Percentiles rank a stretch among this genome's conserved stretches.
Conservation (phyloP, 2,888 invertebrate species). For the Thumatha senex region DNA sequence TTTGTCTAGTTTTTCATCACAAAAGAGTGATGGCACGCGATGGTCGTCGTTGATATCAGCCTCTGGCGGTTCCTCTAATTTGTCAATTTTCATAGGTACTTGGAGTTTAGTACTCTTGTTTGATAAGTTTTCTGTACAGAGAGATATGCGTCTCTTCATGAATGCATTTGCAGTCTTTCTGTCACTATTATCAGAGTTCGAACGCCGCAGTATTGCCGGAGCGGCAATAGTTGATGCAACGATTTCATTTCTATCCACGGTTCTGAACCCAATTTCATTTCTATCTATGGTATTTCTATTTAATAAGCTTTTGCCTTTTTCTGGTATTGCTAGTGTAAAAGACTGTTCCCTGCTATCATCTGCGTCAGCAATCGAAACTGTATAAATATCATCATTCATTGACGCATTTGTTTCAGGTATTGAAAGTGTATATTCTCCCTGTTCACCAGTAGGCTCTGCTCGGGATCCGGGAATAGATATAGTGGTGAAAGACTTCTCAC, state of each 20-base stretch:
- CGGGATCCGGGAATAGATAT: conserved; percentile 75
- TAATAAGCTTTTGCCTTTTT: conserved; percentile 73
- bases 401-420: conserved; percentile 79
- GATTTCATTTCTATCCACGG: conserved; percentile 61
- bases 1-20: conserved; percentile 78
- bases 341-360: conserved; percentile 69
- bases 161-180: conserved; percentile 62
- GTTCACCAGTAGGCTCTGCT: conserved; percentile 77
- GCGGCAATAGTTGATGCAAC: conserved; percentile 62
- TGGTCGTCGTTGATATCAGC: conserved; percentile 67
- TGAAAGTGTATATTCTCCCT: conserved; percentile 76
- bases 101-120: conserved; percentile 51
- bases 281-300: conserved; percentile 67
- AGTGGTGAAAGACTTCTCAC: conserved; percentile 67
- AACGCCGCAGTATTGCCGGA: conserved; percentile 75
- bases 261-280: conserved; percentile 56
- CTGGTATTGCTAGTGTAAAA: conserved; percentile 75
- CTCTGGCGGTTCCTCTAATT: conserved; percentile 43
- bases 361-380: conserved; percentile 79
- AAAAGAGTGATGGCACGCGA: conserved; percentile 77
- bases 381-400: conserved; percentile 81
- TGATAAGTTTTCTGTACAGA: conserved; percentile 66
- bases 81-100: conserved; percentile 43
- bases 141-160: conserved; percentile 71
- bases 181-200: conserved; percentile 77